A percentile compares a stretch with the other conserved stretches of the same genome.
Evolutionary conservation across 2,888 invertebrate species (phyloP).

Genomic region (Criorhina ranunculi): DNA sequence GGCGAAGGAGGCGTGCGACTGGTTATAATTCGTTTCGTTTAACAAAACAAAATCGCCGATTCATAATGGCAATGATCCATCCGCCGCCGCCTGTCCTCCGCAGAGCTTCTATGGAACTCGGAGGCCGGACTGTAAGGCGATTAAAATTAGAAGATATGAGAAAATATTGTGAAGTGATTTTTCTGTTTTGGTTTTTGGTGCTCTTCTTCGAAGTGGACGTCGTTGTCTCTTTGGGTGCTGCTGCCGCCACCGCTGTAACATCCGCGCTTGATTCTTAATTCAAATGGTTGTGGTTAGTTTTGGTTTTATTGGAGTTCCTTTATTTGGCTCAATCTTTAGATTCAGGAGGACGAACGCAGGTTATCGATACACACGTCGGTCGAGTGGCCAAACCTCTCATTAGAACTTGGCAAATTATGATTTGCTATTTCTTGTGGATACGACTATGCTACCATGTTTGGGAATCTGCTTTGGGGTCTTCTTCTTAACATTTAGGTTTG

Average conservation of each 20-base stretch:
- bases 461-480: not conserved
- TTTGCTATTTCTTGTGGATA: constrained; percentile 43
- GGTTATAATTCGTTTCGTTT: constrained; percentile 78
- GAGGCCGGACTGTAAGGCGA: constrained; percentile 70
- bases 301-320: constrained; percentile 7
- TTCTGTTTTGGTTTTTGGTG: constrained; percentile 52
- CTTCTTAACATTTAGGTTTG: not conserved
- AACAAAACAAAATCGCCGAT: constrained; percentile 77
- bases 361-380: constrained; percentile 63
- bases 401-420: constrained; percentile 70
- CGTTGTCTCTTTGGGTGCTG: constrained; percentile 42
- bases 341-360: constrained; percentile 17
- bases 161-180: constrained; percentile 76
- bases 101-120: constrained; percentile 66
- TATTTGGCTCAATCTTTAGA: constrained; percentile 14
- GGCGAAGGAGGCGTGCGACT: constrained; percentile 73
- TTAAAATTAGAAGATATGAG: constrained; percentile 77
- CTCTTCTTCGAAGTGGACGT: constrained; percentile 49
- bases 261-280: constrained; percentile 49
- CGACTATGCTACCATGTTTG: constrained; percentile 32
- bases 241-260: constrained; percentile 35
- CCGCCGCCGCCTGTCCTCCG: constrained; percentile 37
- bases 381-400: constrained; percentile 60
- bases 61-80: constrained; percentile 72
- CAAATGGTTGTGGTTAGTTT: constrained; percentile 44